Conservation (phyloP, 2,113 vertebrate genomes). For the Bos indicus region DNA sequence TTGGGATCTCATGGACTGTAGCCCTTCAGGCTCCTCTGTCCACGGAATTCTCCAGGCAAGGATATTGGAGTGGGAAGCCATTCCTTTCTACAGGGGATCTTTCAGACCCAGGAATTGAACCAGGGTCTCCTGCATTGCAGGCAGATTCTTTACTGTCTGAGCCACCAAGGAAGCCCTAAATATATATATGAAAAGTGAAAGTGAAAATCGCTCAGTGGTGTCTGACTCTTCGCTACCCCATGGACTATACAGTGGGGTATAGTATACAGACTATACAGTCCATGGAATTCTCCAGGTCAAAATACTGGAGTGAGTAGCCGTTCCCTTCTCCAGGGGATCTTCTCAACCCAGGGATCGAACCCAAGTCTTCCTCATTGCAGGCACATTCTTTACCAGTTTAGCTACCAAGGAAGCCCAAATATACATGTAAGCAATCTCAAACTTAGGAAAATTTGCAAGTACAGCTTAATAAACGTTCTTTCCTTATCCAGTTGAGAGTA, state of each 20-base stretch:
- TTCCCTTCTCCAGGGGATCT: not conserved
- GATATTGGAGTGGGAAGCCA: not conserved
- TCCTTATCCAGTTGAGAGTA: not conserved
- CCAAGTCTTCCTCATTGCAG: not conserved
- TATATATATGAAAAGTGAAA: not conserved
- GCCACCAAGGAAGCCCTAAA: not conserved
- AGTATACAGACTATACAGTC: not conserved
- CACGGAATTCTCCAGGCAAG: not conserved
- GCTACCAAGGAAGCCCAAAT: not conserved
- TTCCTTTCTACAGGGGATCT: not conserved
- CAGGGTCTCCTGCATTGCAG: not conserved
- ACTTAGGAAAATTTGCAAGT: not conserved
- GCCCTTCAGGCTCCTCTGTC: not conserved
- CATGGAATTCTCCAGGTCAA: not conserved
- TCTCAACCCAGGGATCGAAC: not conserved
- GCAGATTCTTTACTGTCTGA: not conserved
- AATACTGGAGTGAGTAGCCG: not conserved
- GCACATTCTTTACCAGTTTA: not conserved
- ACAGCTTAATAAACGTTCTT: not conserved
- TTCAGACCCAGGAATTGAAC: not conserved
- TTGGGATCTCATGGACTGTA: not conserved
- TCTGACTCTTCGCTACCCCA: not conserved
- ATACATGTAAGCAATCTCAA: not conserved
- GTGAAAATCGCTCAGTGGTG: accelerated
- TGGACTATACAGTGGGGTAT: not conserved